A percentile compares a stretch with the other conserved stretches of the same genome.
phyloP scores from a whole-genome alignment of 2,888 invertebrate genomes.

The Dasysyrphus tricinctus region DNA sequence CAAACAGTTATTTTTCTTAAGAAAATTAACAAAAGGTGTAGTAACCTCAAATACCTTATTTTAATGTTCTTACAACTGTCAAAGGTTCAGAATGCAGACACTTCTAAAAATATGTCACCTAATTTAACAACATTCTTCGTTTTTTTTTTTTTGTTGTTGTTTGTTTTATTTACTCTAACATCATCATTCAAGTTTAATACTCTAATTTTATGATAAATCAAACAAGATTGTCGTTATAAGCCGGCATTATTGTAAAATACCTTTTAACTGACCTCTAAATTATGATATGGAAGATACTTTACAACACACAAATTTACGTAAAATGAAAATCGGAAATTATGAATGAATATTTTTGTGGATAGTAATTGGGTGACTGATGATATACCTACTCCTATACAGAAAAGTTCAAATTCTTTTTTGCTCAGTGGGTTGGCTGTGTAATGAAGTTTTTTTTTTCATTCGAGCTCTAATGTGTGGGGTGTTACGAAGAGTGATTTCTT shows the following conservation, averaged over 20 bases:
- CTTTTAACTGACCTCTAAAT: neutral
- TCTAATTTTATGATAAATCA: slow-evolving; percentile 65
- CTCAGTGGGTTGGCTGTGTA: slow-evolving; percentile 36
- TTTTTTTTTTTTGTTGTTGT: neutral
- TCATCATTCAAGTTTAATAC: slow-evolving; percentile 55
- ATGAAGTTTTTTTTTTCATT: neutral
- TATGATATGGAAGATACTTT: neutral
- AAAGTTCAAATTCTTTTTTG: neutral
- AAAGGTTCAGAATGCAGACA: neutral
- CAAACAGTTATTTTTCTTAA: neutral
- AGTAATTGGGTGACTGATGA: neutral
- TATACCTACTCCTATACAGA: neutral
- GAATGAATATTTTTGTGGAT: slow-evolving; percentile 26
- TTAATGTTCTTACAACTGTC: neutral
- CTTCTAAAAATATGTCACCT: slow-evolving; percentile 11
- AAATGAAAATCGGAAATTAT: slow-evolving; percentile 22
- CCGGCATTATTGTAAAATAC: neutral
- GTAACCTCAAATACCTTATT: neutral
- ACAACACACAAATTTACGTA: neutral
- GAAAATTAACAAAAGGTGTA: neutral
- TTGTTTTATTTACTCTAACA: slow-evolving; percentile 13
- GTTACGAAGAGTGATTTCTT: slow-evolving; percentile 28
- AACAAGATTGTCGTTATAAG: slow-evolving; percentile 35
- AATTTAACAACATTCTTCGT: slow-evolving; percentile 15
- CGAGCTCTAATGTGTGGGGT: slow-evolving; percentile 46